Evolutionary conservation across 2,888 invertebrate species (phyloP).

Genomic region (Prosapia bicincta): DNA sequence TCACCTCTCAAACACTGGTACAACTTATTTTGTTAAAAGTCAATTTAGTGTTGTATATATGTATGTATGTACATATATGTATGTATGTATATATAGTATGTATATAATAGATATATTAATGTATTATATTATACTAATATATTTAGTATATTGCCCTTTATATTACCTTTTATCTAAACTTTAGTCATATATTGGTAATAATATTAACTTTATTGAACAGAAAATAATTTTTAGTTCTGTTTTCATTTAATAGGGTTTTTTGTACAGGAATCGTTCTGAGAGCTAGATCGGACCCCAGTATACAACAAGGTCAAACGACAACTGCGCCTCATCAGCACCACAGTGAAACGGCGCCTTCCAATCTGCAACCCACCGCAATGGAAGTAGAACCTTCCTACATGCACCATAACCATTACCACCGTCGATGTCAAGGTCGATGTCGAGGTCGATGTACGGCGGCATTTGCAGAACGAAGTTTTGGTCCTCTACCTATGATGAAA

Average conservation of each 20-base stretch:
- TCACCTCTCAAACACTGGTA: too few relatives aligned
- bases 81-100: too few relatives aligned
- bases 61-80: too few relatives aligned
- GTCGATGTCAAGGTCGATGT: neutral
- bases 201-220: too few relatives aligned
- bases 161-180: too few relatives aligned
- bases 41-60: too few relatives aligned
- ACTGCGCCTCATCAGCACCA: neutral
- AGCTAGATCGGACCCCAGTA: neutral
- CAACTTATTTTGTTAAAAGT: too few relatives aligned
- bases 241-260: neutral
- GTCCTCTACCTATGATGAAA: neutral
- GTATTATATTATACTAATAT: too few relatives aligned
- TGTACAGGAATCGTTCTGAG: neutral
- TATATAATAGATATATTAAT: too few relatives aligned
- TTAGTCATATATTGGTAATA: too few relatives aligned
- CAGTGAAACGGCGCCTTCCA: neutral
- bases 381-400: constrained; percentile 33
- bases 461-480: neutral
- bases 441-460: neutral
- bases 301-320: neutral
- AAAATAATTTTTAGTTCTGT: too few relatives aligned
- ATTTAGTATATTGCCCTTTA: too few relatives aligned
- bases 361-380: constrained; percentile 19
- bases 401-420: constrained; percentile 34